Evolutionary conservation across 2,113 vertebrate genomes (phyloP).

Genomic region (Asarcornis scutulata): DNA sequence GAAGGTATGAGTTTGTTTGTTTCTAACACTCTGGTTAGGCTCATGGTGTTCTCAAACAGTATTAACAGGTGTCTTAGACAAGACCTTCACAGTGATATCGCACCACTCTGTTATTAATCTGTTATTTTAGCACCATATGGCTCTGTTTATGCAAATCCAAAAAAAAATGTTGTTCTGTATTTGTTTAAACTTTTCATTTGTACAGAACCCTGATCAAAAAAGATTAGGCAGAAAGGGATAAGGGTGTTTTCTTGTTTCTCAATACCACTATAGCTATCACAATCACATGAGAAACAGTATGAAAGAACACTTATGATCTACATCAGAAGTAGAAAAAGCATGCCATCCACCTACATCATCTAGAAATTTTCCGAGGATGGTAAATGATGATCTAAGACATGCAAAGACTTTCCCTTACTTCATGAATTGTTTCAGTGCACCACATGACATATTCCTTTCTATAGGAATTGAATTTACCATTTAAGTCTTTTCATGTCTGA

Average conservation of each 20-base stretch:
- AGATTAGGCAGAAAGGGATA: neutral
- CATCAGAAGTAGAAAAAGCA: neutral
- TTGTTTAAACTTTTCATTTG: neutral
- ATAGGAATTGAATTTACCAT: neutral
- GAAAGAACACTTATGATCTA: neutral
- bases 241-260: neutral
- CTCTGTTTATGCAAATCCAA: neutral
- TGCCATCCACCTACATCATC: neutral
- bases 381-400: neutral
- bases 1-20: accelerated
- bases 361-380: neutral
- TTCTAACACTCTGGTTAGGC: neutral
- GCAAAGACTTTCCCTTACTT: neutral
- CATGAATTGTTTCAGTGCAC: neutral
- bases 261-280: neutral
- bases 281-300: neutral
- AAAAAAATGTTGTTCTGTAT: neutral
- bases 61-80: neutral
- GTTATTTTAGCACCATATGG: neutral
- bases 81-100: neutral
- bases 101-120: neutral
- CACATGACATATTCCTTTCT: neutral
- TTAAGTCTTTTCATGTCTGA: neutral
- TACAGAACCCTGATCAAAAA: neutral
- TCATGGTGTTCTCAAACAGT: neutral